Evolutionary conservation across 2,797 vertebrate species (phyloP).

Genomic region (Salarias fasciatus): DNA sequence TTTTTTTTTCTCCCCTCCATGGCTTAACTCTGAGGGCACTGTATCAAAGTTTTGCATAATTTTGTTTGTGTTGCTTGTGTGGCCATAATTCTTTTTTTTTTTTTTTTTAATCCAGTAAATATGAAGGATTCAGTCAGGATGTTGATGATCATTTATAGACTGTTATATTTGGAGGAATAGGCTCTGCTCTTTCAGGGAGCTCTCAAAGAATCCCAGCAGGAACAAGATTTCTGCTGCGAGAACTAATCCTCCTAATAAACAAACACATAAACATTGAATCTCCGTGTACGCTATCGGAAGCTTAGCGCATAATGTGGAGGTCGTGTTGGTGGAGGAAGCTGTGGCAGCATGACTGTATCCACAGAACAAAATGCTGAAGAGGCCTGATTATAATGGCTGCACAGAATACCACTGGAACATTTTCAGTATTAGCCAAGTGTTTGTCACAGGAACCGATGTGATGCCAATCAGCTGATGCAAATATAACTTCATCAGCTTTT

Average conservation of each 20-base stretch:
- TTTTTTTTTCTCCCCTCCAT: constrained; percentile 2
- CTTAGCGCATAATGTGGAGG: constrained; percentile 8
- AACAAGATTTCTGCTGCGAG: constrained; percentile 4
- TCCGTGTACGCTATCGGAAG: constrained; percentile 8
- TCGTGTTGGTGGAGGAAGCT: not conserved
- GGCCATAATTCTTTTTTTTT: constrained; percentile 19
- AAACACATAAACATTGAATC: constrained; percentile 25
- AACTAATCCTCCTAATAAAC: constrained; percentile 21
- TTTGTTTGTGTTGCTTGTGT: constrained; percentile 10
- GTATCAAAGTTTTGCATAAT: not conserved
- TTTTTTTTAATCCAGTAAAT: not conserved
- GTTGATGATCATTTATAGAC: not conserved
- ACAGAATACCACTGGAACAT: too few species aligned
- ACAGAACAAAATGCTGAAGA: constrained; percentile 1
- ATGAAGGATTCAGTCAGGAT: constrained; percentile 11
- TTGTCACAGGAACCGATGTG: too few species aligned
- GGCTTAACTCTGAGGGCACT: constrained; percentile 1
- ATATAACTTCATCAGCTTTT: not conserved
- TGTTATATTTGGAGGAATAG: constrained; percentile 5
- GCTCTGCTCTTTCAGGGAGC: too few species aligned
- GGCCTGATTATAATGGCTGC: too few species aligned
- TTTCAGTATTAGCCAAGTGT: too few species aligned
- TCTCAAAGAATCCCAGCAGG: constrained; percentile 19
- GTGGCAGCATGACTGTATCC: not conserved
- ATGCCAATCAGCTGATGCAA: constrained; percentile 16